Percentiles rank a stretch among this genome's conserved stretches.
Evolutionary conservation across 2,797 vertebrate genomes (phyloP).

Genomic region (Oreortyx pictus): DNA sequence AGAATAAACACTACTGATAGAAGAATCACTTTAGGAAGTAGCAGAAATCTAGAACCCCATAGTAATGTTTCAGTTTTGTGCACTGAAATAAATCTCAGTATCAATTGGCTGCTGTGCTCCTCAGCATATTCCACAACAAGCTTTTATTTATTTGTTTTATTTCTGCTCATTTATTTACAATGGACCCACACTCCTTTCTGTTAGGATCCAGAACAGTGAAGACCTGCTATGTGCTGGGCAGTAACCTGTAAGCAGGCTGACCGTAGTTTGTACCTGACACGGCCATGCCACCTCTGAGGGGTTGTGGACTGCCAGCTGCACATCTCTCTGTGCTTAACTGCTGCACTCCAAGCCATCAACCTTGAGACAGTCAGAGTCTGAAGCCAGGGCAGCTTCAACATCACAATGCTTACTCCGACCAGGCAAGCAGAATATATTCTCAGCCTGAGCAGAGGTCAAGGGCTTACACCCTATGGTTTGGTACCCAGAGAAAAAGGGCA

Average conservation of each 20-base stretch:
- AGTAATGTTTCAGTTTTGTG: not conserved
- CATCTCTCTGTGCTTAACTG: not conserved
- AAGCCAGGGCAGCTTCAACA: not conserved
- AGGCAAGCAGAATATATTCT: not conserved
- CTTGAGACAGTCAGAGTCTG: not conserved
- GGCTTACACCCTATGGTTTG: not conserved
- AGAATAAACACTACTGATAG: not conserved
- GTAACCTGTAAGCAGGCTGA: not conserved
- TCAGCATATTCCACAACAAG: not conserved
- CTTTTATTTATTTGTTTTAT: not conserved
- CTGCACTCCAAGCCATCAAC: not conserved
- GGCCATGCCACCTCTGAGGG: not conserved
- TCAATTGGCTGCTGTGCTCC: not conserved
- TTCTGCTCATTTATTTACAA: not conserved
- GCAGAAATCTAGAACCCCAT: not conserved
- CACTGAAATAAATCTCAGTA: not conserved
- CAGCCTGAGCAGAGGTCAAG: not conserved
- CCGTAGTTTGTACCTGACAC: not conserved
- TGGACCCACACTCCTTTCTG: not conserved
- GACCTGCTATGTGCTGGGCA: accelerated
- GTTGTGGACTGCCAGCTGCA: accelerated
- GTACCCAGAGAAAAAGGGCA: not conserved
- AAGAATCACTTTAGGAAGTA: not conserved
- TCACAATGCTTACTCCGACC: not conserved
- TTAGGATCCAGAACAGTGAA: not conserved